Conservation (phyloP, 2,888 invertebrate genomes). For the Sympetrum striolatum region DNA sequence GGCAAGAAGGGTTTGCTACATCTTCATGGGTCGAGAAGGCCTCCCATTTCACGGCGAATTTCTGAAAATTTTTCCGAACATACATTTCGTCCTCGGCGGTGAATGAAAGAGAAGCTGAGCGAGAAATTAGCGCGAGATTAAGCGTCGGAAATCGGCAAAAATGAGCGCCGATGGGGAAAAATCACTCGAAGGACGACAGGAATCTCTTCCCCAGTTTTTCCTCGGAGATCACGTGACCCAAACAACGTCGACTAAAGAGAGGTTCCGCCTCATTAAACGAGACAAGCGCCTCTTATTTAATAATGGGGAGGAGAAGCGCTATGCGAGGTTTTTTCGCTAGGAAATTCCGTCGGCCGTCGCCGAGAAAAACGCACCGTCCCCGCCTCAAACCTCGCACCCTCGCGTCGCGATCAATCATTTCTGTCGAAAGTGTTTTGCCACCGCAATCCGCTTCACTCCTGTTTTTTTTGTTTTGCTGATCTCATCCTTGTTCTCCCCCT, state of each 20-base stretch:
- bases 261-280: not conserved
- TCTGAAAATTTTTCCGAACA: not conserved
- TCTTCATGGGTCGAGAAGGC: too few species aligned
- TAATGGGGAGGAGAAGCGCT: not conserved
- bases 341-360: not conserved
- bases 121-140: not conserved
- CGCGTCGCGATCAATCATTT: not conserved
- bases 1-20: too few species aligned
- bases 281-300: not conserved
- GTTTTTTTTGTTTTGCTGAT: not conserved
- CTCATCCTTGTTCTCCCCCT: too few species aligned
- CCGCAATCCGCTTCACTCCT: not conserved
- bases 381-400: not conserved
- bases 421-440: not conserved
- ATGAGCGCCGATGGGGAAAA: not conserved
- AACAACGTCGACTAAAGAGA: not conserved
- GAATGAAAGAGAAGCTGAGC: not conserved
- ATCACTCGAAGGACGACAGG: not conserved
- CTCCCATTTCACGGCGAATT: too few species aligned
- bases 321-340: not conserved
- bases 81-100: not conserved
- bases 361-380: not conserved
- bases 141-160: not conserved
- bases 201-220: not conserved
- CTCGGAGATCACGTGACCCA: not conserved